Conservation (phyloP, 2,888 invertebrate genomes). For the Lasioglossum zephyrum region DNA sequence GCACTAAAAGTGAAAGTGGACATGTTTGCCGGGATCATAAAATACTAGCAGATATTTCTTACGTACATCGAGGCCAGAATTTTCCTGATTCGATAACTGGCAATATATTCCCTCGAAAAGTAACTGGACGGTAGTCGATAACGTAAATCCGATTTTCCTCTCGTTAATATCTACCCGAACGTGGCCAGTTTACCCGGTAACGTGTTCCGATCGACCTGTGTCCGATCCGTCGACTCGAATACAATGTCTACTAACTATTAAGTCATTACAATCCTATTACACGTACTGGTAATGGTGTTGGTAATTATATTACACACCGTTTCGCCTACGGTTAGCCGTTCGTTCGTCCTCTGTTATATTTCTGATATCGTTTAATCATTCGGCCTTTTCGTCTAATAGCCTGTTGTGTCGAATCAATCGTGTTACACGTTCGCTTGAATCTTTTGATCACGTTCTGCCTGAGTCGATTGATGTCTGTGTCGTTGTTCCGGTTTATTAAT, state of each 20-base stretch:
- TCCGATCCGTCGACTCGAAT: constrained; percentile 36
- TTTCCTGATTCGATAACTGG: not conserved
- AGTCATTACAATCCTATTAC: constrained; percentile 47
- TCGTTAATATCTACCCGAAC: constrained; percentile 15
- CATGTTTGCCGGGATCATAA: not conserved
- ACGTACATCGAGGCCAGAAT: not conserved
- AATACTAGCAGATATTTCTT: not conserved
- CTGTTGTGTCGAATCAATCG: not conserved
- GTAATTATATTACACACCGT: constrained; percentile 40
- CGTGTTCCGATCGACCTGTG: constrained; percentile 16
- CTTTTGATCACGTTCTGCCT: not conserved
- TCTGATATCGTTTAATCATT: not conserved
- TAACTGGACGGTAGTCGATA: not conserved
- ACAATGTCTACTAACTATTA: constrained; percentile 39
- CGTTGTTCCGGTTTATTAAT: not conserved
- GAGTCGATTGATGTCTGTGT: not conserved
- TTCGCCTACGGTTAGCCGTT: constrained; percentile 17
- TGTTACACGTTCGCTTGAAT: not conserved
- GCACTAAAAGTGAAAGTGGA: not conserved
- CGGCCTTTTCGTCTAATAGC: no score
- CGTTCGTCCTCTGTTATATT: constrained; percentile 9
- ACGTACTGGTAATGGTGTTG: constrained; percentile 33
- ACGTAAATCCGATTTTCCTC: constrained; percentile 22
- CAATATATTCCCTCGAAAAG: not conserved
- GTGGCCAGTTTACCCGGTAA: constrained; percentile 30